Base-by-base conservation (phyloP, 1,140 invertebrate species). In the Drosophila triauraria region DNA sequence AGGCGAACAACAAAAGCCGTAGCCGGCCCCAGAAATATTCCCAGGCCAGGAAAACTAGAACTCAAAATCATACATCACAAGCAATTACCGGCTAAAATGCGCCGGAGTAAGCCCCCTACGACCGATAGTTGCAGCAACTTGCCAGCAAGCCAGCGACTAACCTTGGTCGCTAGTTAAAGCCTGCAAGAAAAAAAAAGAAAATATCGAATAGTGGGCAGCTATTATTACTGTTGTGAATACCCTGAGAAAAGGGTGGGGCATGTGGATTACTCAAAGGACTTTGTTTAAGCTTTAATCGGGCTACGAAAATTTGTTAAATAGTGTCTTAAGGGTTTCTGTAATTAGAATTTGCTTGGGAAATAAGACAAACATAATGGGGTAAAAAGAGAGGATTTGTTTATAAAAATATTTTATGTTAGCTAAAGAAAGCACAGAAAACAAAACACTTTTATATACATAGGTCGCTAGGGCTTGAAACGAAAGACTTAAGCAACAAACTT, bases 41-140 rank as follows among this genome's bases (percentile, higher is more conserved):
- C 85, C 85, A 88, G 81, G 85, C 83, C 71, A 71, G 88, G 70
- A 70, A 90, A 90, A 90, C 85, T 90, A 90, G 85, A 90, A 90
- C 85, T 90, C 81, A 85, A 90, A 90, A 90, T 90, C 85, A 90
- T 90, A 90, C 85, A 90, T 90, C 85, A 90, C 85, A 90, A 90
- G 85, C 85, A 90, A 90, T 90, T 90, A 90, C 85, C 75, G 85
- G 71, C 85, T 90, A 90, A 90, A 90, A 90, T 90, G 81, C 85
- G 68, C 78, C 75, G 76, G 81, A 79, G 74, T 88, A 61, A 90
- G 85, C 78, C 65, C 74, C 78, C 67, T 60, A 72, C 69, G 60
- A 58, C 59, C 74, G 69, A 78, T 74, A 68, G 75, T 59, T 60
- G 62, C 40, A 62, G 64, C 50, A 61, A 57, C 42, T 71, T 54